Percentiles rank a stretch among this genome's conserved stretches.
phyloP scores from a whole-genome alignment of 2,113 vertebrate species.

The Trogon melanurus region DNA sequence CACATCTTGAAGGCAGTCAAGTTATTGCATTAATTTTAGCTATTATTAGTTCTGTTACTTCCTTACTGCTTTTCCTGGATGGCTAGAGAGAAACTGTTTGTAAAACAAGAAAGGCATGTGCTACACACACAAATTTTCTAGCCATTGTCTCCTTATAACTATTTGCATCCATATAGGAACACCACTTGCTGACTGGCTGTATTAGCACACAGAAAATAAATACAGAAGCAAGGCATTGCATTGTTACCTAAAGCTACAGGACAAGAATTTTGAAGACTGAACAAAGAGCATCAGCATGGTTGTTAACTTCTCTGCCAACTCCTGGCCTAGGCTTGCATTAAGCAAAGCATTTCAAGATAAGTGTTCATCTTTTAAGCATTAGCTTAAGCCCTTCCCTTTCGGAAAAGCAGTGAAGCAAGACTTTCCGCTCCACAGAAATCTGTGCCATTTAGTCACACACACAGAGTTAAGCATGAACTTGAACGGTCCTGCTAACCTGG shows the following conservation, averaged over 20 bases:
- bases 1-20: neutral
- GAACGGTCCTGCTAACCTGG: neutral
- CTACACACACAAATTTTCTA: neutral
- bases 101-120: neutral
- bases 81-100: neutral
- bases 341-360: neutral
- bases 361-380: neutral
- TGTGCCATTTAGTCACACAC: too few species aligned
- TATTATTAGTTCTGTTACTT: neutral
- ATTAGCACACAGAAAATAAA: neutral
- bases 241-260: neutral
- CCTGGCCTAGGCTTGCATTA: neutral
- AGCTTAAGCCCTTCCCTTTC: neutral
- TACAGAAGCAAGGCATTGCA: accelerated
- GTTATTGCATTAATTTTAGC: neutral
- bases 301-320: neutral
- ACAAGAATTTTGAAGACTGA: neutral
- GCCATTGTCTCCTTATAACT: neutral
- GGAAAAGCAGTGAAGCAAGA: neutral
- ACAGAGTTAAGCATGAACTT: neutral
- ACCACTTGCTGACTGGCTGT: neutral
- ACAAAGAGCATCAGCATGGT: neutral
- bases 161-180: neutral
- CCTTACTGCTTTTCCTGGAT: neutral
- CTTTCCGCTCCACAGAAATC: neutral